Evolutionary conservation across 1,140 invertebrate genomes (phyloP).

Genomic region (Metopolophium dirhodum): DNA sequence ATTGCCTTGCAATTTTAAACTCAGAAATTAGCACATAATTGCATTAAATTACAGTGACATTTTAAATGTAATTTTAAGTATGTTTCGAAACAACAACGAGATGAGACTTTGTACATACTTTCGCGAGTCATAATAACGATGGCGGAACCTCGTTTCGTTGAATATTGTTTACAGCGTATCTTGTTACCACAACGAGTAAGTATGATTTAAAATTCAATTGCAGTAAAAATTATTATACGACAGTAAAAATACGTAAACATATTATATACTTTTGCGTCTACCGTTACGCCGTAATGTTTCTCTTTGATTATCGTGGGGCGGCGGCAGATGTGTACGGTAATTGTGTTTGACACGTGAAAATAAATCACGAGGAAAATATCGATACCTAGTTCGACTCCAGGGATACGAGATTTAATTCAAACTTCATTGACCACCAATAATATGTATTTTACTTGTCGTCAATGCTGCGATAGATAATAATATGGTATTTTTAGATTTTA

Average conservation of each 20-base stretch:
- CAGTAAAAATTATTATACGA: background rate
- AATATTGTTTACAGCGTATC: background rate
- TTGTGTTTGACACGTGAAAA: background rate
- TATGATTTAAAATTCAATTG: constrained; percentile 20
- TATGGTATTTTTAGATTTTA: background rate
- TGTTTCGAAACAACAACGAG: background rate
- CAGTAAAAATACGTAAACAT: background rate
- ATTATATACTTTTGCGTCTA: background rate
- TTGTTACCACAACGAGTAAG: background rate
- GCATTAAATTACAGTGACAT: background rate
- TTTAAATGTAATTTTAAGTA: background rate
- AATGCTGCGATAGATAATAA: background rate
- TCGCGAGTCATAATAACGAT: background rate
- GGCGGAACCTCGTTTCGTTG: background rate
- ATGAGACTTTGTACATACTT: background rate
- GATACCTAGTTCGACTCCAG: background rate
- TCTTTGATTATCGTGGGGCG: background rate
- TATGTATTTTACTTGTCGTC: background rate
- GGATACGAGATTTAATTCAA: background rate
- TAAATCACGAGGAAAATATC: background rate
- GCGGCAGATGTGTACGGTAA: background rate
- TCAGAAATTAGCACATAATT: background rate
- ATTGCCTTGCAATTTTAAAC: background rate
- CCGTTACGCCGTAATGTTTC: background rate
- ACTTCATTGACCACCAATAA: background rate